These are phyloP conservation scores for Salvelinus alpinus DNA, from an alignment of 2,113 vertebrate species.

Conservation along the genomic window DNA sequence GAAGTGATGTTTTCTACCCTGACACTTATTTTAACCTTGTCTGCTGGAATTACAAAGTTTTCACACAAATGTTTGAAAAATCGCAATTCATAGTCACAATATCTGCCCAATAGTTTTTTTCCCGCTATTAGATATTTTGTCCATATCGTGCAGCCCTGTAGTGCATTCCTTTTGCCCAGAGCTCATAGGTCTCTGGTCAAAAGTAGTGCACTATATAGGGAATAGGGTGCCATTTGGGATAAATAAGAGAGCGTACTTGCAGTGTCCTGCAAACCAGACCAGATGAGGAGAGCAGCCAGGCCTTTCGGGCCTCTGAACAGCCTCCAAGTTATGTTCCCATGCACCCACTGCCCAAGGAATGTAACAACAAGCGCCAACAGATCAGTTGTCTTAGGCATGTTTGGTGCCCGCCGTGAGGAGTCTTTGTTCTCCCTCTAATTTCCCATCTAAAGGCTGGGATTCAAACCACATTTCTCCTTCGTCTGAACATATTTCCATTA, in stretches of 20 bases:
- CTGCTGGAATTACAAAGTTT: too few relatives aligned
- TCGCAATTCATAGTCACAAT: too few relatives aligned
- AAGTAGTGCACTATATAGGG: too few relatives aligned
- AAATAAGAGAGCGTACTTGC: neutral
- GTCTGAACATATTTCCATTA: constrained; percentile 50
- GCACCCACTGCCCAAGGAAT: constrained; percentile 50
- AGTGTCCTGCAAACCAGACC: neutral
- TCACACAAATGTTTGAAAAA: too few relatives aligned
- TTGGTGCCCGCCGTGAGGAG: constrained; percentile 27
- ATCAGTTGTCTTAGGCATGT: constrained; percentile 38
- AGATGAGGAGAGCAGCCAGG: constrained; percentile 14
- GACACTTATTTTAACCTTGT: too few relatives aligned
- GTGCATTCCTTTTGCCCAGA: too few relatives aligned
- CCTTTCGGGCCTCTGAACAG: constrained; percentile 41
- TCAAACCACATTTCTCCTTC: constrained; percentile 47
- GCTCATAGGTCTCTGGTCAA: too few relatives aligned
- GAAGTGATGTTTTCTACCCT: too few relatives aligned
- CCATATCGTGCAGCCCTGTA: too few relatives aligned
- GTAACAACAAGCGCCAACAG: constrained; percentile 46
- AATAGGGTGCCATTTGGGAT: too few relatives aligned
- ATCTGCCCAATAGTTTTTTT: too few relatives aligned
- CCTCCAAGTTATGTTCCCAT: constrained; percentile 52
- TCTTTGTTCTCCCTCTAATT: constrained; percentile 49
- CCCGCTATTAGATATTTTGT: too few relatives aligned
- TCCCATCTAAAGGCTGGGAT: constrained; percentile 32